Percentiles rank a stretch among this genome's conserved stretches.
These are phyloP conservation scores for Oceanites oceanicus DNA, from an alignment of 2,113 vertebrate species.

Conservation along the genomic window DNA sequence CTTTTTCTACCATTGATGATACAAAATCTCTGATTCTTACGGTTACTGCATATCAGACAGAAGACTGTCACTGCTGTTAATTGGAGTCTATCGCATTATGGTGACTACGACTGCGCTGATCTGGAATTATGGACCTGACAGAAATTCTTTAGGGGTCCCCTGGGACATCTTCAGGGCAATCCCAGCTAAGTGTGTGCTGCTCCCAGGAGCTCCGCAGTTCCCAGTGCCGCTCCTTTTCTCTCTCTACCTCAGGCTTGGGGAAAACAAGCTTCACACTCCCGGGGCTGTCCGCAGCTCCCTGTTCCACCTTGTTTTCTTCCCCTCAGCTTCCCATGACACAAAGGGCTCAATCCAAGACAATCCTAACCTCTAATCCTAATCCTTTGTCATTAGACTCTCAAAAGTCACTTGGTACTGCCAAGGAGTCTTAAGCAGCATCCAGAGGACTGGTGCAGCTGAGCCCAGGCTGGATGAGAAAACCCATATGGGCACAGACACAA, in stretches of 20 bases:
- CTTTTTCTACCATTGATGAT: not conserved
- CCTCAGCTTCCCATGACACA: not conserved
- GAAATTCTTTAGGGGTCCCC: not conserved
- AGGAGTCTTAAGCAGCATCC: not conserved
- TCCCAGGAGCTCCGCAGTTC: not conserved
- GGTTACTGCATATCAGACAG: not conserved
- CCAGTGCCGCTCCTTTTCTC: not conserved
- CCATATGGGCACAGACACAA: not conserved
- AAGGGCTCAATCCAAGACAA: not conserved
- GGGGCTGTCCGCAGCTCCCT: not conserved
- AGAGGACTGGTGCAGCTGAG: not conserved
- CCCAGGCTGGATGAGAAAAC: not conserved
- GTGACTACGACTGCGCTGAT: not conserved
- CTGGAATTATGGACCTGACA: not conserved
- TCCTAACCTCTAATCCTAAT: not conserved
- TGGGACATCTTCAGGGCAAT: not conserved
- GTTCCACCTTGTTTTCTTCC: not conserved
- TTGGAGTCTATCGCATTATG: accelerated
- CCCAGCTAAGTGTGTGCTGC: not conserved
- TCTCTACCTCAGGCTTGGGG: not conserved
- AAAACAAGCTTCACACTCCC: not conserved
- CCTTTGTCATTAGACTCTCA: not conserved
- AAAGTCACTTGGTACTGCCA: not conserved
- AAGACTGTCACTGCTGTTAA: not conserved
- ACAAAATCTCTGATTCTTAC: not conserved